A percentile compares a stretch with the other conserved stretches of the same genome.
These are phyloP conservation scores for Elephantulus edwardii DNA, from an alignment of 2,113 vertebrate genomes.

Conservation along the genomic window DNA sequence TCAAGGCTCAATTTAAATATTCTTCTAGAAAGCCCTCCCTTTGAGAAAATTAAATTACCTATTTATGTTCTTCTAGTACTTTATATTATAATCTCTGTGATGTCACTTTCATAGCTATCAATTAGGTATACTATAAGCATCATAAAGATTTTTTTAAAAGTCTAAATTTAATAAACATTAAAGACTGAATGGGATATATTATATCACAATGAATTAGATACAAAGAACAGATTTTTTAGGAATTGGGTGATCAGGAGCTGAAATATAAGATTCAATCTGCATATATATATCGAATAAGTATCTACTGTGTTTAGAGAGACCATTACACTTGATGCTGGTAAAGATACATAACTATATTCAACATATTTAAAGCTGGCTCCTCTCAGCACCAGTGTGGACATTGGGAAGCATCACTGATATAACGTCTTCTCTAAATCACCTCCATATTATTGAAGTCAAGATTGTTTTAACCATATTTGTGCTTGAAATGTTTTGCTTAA, in stretches of 20 bases:
- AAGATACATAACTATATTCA: not conserved
- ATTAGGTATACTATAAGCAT: not conserved
- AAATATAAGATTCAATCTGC: not conserved
- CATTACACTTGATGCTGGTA: not conserved
- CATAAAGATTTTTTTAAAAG: not conserved
- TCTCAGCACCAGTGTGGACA: not conserved
- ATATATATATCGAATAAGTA: not conserved
- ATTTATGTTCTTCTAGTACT: not conserved
- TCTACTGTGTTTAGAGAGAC: not conserved
- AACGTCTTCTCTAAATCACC: not conserved
- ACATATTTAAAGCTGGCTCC: not conserved
- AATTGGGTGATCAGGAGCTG: not conserved
- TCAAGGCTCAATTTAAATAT: not conserved
- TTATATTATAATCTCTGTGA: not conserved
- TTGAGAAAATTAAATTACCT: slow-evolving; percentile 17
- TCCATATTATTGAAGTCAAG: not conserved
- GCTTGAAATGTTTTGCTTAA: not conserved
- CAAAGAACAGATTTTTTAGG: not conserved
- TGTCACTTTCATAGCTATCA: not conserved
- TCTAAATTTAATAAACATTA: not conserved
- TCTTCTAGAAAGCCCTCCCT: not conserved
- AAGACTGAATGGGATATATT: not conserved
- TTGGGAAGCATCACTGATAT: not conserved
- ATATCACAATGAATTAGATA: not conserved
- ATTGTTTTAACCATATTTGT: not conserved